Conservation (phyloP, 1,140 invertebrate genomes). For the Heliconius nattereri region DNA sequence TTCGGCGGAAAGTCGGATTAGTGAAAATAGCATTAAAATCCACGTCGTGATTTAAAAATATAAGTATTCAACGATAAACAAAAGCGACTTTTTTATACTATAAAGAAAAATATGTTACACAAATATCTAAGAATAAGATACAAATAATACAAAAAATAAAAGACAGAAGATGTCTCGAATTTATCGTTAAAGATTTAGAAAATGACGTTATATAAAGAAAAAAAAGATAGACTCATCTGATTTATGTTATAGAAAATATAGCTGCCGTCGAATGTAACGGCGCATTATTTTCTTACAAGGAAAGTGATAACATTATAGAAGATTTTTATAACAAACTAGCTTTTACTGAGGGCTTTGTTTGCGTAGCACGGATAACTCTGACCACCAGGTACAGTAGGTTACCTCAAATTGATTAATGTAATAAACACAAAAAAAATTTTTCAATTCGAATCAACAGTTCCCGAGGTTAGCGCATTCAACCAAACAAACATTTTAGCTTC, state of each 20-base stretch:
- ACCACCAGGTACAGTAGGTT: no score
- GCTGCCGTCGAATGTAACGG: not conserved
- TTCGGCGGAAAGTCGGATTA: no score
- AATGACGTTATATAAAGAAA: conserved; percentile 6
- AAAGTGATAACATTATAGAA: conserved; percentile 1
- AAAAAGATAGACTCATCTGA: not conserved
- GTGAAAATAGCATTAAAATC: no score
- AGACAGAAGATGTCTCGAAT: not conserved
- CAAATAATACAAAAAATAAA: not conserved
- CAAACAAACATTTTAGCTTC: no score
- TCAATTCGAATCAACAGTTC: no score
- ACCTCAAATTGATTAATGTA: no score
- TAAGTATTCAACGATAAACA: no score
- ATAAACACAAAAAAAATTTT: no score
- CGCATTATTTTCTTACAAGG: conserved; percentile 2
- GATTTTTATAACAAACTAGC: not conserved
- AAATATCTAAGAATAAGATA: not conserved
- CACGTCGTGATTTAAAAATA: no score
- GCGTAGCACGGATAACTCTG: not conserved
- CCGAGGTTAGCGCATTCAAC: no score
- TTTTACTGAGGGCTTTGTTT: no score
- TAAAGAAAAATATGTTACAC: not conserved
- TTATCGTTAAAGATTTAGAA: conserved; percentile 10
- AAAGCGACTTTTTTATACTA: not conserved
- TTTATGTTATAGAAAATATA: conserved; percentile 9